phyloP scores from a whole-genome alignment of 2,888 invertebrate species.

The Lacanobia oleracea region DNA sequence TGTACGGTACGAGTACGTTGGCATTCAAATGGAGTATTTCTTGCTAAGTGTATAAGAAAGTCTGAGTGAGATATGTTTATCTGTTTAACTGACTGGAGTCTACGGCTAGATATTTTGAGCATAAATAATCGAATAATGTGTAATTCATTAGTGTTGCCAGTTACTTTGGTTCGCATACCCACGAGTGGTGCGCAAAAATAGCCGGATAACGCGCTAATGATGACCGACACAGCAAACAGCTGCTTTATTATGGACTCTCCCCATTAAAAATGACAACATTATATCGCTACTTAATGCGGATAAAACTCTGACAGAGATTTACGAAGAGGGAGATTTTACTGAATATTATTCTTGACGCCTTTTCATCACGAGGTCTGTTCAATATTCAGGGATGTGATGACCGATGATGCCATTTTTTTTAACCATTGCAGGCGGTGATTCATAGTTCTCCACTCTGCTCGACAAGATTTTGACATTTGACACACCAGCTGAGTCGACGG shows the following conservation, averaged over 20 bases:
- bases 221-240: slow-evolving; percentile 79
- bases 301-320: slow-evolving; percentile 51
- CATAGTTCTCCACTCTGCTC: no score
- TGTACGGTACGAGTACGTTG: slow-evolving; percentile 15
- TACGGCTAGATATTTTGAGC: slow-evolving; percentile 50
- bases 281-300: slow-evolving; percentile 56
- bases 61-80: slow-evolving; percentile 52
- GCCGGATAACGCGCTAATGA: slow-evolving; percentile 73
- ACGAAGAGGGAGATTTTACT: slow-evolving; percentile 32
- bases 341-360: slow-evolving; percentile 20
- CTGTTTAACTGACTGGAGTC: slow-evolving; percentile 40
- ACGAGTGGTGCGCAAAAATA: slow-evolving; percentile 72
- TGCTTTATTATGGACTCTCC: slow-evolving; percentile 68
- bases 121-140: slow-evolving; percentile 53
- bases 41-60: slow-evolving; percentile 37
- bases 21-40: slow-evolving; percentile 47
- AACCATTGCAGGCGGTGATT: no score
- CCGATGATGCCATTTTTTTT: neutral
- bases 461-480: no score
- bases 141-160: slow-evolving; percentile 59
- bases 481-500: no score
- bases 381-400: neutral
- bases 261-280: slow-evolving; percentile 65
- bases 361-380: slow-evolving; percentile 13
- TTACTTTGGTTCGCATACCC: slow-evolving; percentile 59